A percentile compares a stretch with the other conserved stretches of the same genome.
phyloP scores from a whole-genome alignment of 1,140 invertebrate species.

The Bactericera cockerelli region DNA sequence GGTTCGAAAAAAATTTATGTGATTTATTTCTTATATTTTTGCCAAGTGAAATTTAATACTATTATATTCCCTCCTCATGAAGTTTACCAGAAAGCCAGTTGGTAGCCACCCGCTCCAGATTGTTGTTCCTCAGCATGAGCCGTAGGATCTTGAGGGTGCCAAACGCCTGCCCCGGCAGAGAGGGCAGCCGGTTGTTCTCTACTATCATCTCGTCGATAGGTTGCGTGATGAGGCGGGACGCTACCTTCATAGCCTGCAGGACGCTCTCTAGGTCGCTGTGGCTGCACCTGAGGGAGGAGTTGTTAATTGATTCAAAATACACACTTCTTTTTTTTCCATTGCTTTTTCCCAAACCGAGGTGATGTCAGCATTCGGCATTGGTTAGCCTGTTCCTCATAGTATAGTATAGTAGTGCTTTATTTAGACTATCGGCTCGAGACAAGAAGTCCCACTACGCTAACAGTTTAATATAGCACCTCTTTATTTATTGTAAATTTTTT shows the following conservation, averaged over 20 bases:
- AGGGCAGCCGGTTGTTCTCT: conserved; percentile 69
- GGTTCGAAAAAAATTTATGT: too few relatives aligned
- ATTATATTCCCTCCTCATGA: too few relatives aligned
- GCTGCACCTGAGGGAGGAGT: conserved; percentile 49
- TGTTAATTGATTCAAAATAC: too few relatives aligned
- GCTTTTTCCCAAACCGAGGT: neutral
- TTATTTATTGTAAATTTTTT: too few relatives aligned
- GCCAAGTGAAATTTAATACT: too few relatives aligned
- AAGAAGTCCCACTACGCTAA: too few relatives aligned
- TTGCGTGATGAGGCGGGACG: conserved; percentile 46
- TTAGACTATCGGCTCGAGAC: too few relatives aligned
- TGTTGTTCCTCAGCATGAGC: conserved; percentile 66
- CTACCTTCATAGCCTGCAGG: conserved; percentile 48
- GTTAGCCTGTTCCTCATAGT: too few relatives aligned
- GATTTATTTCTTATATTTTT: too few relatives aligned
- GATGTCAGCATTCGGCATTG: too few relatives aligned
- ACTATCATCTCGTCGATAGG: conserved; percentile 70
- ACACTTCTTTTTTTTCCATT: conserved; percentile 6
- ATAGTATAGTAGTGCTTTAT: too few relatives aligned
- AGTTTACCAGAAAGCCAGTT: conserved; percentile 44
- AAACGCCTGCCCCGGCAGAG: conserved; percentile 60
- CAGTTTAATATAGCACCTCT: too few relatives aligned
- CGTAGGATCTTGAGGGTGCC: conserved; percentile 53
- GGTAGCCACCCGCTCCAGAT: conserved; percentile 58
- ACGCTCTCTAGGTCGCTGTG: conserved; percentile 65